These are phyloP conservation scores for Phenganax stokvisi DNA, from an alignment of 92 coral and sea anemone species.

Conservation along the genomic window DNA sequence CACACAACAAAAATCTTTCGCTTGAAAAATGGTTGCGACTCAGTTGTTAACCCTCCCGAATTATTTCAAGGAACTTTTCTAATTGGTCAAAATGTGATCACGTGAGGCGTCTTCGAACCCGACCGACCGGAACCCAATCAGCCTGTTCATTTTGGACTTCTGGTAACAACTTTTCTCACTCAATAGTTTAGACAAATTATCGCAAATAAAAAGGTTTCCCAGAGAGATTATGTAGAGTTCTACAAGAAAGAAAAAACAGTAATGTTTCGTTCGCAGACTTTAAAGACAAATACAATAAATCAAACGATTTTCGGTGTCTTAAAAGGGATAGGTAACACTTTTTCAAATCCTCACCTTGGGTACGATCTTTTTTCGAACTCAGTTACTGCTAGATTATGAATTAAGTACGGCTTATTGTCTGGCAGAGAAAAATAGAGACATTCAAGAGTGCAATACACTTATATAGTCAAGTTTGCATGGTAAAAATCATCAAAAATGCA, in stretches of 20 bases:
- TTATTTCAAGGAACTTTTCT: slow-evolving; percentile 12
- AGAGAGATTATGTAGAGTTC: no score
- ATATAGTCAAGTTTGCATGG: not conserved
- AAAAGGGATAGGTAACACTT: no score
- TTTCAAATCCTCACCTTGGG: no score
- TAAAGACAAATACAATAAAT: no score
- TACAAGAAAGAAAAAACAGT: no score
- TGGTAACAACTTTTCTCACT: no score
- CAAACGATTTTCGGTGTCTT: no score
- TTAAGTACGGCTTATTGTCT: not conserved
- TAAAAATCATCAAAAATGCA: slow-evolving; percentile 6
- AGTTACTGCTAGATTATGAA: not conserved
- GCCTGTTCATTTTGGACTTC: not conserved
- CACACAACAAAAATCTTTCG: slow-evolving; percentile 39
- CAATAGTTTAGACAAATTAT: no score
- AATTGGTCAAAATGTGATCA: slow-evolving; percentile 33
- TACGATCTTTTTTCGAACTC: no score
- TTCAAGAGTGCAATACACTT: not conserved
- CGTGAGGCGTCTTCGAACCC: slow-evolving; percentile 34
- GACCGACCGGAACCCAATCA: slow-evolving; percentile 12
- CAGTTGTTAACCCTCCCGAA: slow-evolving; percentile 46
- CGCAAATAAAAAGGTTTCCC: no score
- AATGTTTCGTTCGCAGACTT: no score
- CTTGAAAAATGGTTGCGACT: slow-evolving; percentile 35
- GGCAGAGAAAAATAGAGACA: not conserved